phyloP scores from a whole-genome alignment of 1,140 invertebrate genomes.

The Tetramorium parvispinum region DNA sequence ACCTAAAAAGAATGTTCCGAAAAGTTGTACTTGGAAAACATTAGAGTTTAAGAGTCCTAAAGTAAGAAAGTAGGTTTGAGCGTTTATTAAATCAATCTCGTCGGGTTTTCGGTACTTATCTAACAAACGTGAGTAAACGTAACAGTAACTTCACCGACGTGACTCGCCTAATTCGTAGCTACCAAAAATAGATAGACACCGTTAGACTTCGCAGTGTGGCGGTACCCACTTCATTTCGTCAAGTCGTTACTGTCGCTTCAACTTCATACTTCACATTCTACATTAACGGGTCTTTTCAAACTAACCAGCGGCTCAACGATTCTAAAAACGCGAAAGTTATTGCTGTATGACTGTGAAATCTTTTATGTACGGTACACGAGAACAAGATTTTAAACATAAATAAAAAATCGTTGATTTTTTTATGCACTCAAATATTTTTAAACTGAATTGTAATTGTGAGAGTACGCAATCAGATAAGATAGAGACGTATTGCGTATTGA shows the following conservation, averaged over 20 bases:
- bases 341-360: background rate
- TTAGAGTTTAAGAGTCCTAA: background rate
- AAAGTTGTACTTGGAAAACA: background rate
- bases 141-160: slow-evolving; percentile 58
- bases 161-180: slow-evolving; percentile 39
- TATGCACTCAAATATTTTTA: background rate
- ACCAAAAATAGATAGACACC: slow-evolving; percentile 54
- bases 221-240: slow-evolving; percentile 33
- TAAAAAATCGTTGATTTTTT: background rate
- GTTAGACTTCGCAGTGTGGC: slow-evolving; percentile 48
- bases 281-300: slow-evolving; percentile 32
- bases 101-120: background rate
- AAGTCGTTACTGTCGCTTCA: background rate
- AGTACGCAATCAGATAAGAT: background rate
- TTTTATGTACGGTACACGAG: background rate
- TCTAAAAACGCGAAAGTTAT: background rate
- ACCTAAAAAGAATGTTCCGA: background rate
- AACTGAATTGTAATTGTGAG: background rate
- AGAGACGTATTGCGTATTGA: background rate
- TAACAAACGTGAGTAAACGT: slow-evolving; percentile 57
- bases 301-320: background rate
- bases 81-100: background rate
- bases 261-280: background rate
- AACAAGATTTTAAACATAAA: background rate
- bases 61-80: background rate